These are phyloP conservation scores for Melieria picta DNA, from an alignment of 2,888 invertebrate species.

Conservation along the genomic window DNA sequence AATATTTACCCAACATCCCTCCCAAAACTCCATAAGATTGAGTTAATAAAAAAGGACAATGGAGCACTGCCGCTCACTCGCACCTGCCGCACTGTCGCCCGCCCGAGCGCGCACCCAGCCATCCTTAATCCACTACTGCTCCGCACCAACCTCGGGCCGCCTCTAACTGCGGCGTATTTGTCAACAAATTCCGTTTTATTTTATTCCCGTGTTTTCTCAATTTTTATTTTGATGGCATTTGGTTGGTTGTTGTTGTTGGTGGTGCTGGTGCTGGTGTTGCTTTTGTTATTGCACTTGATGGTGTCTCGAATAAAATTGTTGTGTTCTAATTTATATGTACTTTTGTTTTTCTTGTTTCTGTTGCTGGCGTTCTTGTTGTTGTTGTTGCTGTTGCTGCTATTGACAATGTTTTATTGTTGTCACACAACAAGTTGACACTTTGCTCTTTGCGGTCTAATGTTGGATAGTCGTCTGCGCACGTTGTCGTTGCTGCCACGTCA, in stretches of 20 bases:
- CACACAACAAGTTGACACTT: slow-evolving; percentile 23
- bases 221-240: slow-evolving; percentile 1
- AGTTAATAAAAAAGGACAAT: slow-evolving; percentile 56
- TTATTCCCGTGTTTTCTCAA: background rate
- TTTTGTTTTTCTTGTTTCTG: background rate
- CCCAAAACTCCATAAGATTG: slow-evolving; percentile 34
- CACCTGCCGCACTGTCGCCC: too few species aligned
- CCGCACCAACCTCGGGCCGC: too few species aligned
- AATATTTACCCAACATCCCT: slow-evolving; percentile 57
- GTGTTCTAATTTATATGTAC: background rate
- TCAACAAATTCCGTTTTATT: background rate
- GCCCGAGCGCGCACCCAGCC: too few species aligned
- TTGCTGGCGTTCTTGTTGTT: background rate
- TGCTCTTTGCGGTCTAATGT: slow-evolving; percentile 17
- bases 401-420: slow-evolving; percentile 26
- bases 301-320: background rate
- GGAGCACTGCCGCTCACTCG: too few species aligned
- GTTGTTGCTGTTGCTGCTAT: slow-evolving; percentile 27
- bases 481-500: too few species aligned
- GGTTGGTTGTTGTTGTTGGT: background rate
- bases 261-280: background rate
- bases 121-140: too few species aligned
- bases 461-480: too few species aligned
- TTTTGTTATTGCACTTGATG: background rate
- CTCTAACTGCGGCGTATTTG: background rate